Base-by-base conservation (phyloP, 1,140 invertebrate species). In the Triops cancriformis region DNA sequence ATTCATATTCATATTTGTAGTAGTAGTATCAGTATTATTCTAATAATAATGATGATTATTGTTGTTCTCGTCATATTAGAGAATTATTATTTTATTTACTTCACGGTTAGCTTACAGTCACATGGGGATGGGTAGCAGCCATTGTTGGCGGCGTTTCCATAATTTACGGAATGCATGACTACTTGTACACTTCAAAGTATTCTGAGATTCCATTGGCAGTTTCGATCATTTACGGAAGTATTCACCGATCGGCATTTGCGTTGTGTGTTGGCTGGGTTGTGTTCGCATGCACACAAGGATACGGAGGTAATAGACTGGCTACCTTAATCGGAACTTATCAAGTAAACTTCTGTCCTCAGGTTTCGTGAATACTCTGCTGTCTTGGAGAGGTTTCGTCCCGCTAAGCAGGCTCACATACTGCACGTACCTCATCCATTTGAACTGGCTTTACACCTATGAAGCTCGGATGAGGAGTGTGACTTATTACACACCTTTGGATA, bases 381-480 rank as follows among this genome's bases (percentile, higher is more conserved):
- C n/a, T n/a, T n/a, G n/a, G n/a, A n/a, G n/a, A n/a, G n/a, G n/a
- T n/a, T n/a, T n/a, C n/a, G n/a, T n/a, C n/a, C n/a, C n/a, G n/a
- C n/a, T n/a, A n/a, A n/a, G n/a, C n/a, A n/a, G n/a, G n/a, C n/a
- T n/a, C n/a, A n/a, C n/a, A n/a, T n/a, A n/a, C n/a, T n/a, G n/a
- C n/a, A n/a, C n/a, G n/a, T n/a, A n/a, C n/a, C n/a, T n/a, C n/a
- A n/a, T n/a, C n/a, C n/a, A n/a, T n/a, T n/a, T n/a, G n/a, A n/a
- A n/a, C n/a, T n/a, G n/a, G n/a, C n/a, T n/a, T n/a, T n/a, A n/a
- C n/a, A n/a, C n/a, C n/a, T n/a, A n/a, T n/a, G n/a, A n/a, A n/a
- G n/a, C n/a, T n/a, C n/a, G n/a, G n/a, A n/a, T 23, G 89, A 92
- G 83, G 91, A 92, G 81, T 86, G 87, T 11, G 85, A 92, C 75